These are phyloP conservation scores for Chaenogobius annularis DNA, from an alignment of 2,113 vertebrate species.

Conservation along the genomic window DNA sequence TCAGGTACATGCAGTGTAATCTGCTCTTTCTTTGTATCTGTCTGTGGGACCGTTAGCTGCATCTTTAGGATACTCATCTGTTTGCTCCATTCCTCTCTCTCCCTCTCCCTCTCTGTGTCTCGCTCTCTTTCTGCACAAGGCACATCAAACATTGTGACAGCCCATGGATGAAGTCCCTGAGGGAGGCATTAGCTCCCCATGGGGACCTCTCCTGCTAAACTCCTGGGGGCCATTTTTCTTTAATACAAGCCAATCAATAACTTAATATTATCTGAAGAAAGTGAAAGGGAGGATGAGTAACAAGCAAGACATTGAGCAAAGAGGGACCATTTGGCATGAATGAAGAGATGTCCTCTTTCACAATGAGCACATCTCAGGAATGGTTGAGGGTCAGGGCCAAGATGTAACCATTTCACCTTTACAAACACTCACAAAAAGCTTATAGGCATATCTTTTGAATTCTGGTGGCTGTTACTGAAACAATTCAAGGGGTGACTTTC, in stretches of 20 bases:
- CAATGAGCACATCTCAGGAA: slow-evolving; percentile 5
- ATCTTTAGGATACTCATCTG: too few relatives aligned
- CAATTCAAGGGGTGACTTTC: slow-evolving; percentile 14
- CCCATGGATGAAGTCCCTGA: slow-evolving; percentile 50
- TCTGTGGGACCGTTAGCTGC: not conserved
- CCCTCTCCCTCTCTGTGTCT: too few relatives aligned
- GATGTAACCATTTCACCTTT: slow-evolving; percentile 46
- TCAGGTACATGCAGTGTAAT: slow-evolving; percentile 44
- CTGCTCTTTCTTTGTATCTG: slow-evolving; percentile 30
- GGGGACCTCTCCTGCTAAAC: slow-evolving; percentile 49
- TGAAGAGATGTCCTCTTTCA: too few relatives aligned
- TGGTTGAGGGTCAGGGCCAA: slow-evolving; percentile 41
- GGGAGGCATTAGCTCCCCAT: slow-evolving; percentile 57
- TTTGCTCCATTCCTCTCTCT: not conserved
- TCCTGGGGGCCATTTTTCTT: slow-evolving; percentile 46
- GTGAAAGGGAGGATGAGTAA: slow-evolving; percentile 1
- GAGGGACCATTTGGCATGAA: slow-evolving; percentile 41
- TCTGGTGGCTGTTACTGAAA: slow-evolving; percentile 29
- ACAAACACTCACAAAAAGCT: slow-evolving; percentile 33
- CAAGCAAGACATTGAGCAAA: slow-evolving; percentile 15
- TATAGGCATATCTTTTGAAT: not conserved
- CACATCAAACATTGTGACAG: slow-evolving; percentile 60
- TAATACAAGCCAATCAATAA: slow-evolving; percentile 64
- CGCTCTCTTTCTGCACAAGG: slow-evolving; percentile 29
- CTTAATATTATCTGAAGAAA: slow-evolving; percentile 50